phyloP scores from a whole-genome alignment of 2,113 vertebrate species.

The Chrysochloris asiatica region DNA sequence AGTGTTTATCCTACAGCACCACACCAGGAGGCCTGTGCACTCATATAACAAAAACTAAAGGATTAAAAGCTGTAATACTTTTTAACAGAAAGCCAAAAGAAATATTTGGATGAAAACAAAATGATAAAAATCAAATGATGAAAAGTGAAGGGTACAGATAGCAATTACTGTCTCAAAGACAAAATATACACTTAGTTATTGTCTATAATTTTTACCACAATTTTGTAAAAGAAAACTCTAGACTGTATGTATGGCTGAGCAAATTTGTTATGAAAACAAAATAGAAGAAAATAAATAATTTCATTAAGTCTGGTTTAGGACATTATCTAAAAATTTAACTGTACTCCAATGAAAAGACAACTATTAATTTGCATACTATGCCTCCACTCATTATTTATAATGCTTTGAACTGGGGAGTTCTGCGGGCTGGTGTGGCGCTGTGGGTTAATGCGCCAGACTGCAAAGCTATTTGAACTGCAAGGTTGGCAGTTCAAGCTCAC shows the following conservation, averaged over 20 bases:
- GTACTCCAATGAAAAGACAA: not conserved
- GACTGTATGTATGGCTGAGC: not conserved
- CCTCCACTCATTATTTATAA: not conserved
- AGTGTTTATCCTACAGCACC: too few species aligned
- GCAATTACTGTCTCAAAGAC: not conserved
- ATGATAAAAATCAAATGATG: not conserved
- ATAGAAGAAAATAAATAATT: constrained; percentile 5
- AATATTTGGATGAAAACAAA: constrained; percentile 1
- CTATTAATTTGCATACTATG: not conserved
- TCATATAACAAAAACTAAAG: constrained; percentile 19
- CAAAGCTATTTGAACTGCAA: too few species aligned
- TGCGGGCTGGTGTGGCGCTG: too few species aligned
- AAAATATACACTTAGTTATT: not conserved
- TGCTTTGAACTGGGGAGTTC: not conserved
- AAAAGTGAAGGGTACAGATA: not conserved
- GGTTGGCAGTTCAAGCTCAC: too few species aligned
- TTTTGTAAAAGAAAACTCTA: not conserved
- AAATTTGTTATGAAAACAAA: not conserved
- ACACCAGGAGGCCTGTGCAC: too few species aligned
- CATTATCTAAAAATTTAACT: constrained; percentile 17
- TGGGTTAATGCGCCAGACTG: too few species aligned
- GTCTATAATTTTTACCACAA: constrained; percentile 15
- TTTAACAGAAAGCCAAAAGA: constrained; percentile 20
- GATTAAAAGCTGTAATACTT: not conserved
- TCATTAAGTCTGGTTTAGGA: not conserved